Evolutionary conservation across 2,113 vertebrate species (phyloP).

Genomic region (Puntigrus tetrazona): DNA sequence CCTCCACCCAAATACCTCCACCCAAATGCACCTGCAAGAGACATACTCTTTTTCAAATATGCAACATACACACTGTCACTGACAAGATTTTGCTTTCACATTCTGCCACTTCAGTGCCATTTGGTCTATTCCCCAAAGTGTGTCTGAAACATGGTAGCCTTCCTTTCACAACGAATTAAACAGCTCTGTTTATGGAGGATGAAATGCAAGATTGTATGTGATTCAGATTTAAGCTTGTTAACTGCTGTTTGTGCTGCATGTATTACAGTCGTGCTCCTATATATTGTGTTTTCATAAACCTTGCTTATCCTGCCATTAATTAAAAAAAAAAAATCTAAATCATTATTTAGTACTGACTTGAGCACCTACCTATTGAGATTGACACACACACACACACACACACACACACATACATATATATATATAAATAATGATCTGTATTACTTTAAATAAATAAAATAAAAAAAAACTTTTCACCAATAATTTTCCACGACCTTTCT

Average conservation of each 20-base stretch:
- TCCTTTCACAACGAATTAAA: conserved; percentile 21
- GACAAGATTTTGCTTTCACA: conserved; percentile 31
- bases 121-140: not conserved
- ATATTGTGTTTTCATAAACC: not conserved
- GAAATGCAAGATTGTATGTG: not conserved
- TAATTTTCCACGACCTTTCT: not conserved
- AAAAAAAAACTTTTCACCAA: not conserved
- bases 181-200: not conserved
- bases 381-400: no score
- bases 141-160: conserved; percentile 5
- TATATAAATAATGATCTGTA: not conserved
- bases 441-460: not conserved
- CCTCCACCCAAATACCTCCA: conserved; percentile 98
- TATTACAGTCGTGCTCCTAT: not conserved
- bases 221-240: conserved; percentile 8
- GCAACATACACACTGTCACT: conserved; percentile 1
- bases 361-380: not conserved
- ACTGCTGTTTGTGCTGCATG: not conserved
- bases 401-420: no score
- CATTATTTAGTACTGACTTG: not conserved
- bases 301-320: not conserved
- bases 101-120: conserved; percentile 11
- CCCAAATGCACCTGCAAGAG: conserved; percentile 91
- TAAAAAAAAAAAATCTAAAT: not conserved
- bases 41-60: conserved; percentile 25